These are phyloP conservation scores for Sphenopsis melanotis DNA, from an alignment of 2,797 vertebrate genomes.

Conservation along the genomic window DNA sequence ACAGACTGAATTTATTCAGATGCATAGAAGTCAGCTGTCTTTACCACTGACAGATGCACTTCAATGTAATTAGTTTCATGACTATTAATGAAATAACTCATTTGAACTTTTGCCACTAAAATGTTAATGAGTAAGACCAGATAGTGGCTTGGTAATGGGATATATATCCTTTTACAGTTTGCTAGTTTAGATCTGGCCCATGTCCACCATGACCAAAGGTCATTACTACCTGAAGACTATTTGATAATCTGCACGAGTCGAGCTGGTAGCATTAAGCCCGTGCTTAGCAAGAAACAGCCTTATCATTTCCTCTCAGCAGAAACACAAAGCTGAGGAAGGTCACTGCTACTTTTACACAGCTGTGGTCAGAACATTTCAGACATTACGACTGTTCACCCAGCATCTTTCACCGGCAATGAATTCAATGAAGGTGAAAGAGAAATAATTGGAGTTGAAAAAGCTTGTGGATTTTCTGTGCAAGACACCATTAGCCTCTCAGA, in stretches of 20 bases:
- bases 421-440: background rate
- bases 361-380: background rate
- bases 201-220: conserved; percentile 22
- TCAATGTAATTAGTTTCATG: conserved; percentile 64
- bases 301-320: background rate
- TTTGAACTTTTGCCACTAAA: conserved; percentile 67
- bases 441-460: background rate
- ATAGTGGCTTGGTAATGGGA: conserved; percentile 33
- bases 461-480: background rate
- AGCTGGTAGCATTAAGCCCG: background rate
- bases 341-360: background rate
- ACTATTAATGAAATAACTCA: conserved; percentile 69
- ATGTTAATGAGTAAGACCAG: conserved; percentile 58
- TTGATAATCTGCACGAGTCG: background rate
- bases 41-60: conserved; percentile 24
- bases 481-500: background rate
- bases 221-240: background rate
- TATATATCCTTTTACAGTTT: conserved; percentile 51
- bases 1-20: conserved; percentile 40
- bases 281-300: background rate
- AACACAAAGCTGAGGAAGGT: background rate
- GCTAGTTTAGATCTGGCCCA: conserved; percentile 42
- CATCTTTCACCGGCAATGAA: background rate
- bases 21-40: conserved; percentile 31
- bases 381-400: background rate